Conservation (phyloP, 2,888 invertebrate species). For the Drosophila colorata region DNA sequence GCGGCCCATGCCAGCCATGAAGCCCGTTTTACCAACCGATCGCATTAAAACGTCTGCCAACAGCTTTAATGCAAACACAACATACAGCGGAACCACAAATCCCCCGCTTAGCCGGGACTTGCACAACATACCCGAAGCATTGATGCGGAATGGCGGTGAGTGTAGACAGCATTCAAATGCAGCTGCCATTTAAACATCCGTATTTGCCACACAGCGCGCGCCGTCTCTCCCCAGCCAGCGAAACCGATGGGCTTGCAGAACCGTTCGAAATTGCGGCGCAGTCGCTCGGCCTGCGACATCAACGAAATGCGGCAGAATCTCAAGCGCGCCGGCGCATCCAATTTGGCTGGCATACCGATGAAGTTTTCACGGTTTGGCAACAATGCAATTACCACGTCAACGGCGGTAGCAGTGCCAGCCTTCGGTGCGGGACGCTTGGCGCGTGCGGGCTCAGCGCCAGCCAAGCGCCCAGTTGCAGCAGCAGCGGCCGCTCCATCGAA, state of each 20-base stretch:
- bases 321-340: slow-evolving; percentile 79
- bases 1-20: slow-evolving; percentile 69
- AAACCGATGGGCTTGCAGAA: slow-evolving; percentile 24
- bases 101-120: slow-evolving; percentile 58
- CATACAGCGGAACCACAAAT: slow-evolving; percentile 50
- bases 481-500: slow-evolving; percentile 1
- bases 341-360: slow-evolving; percentile 76
- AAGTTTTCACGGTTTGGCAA: slow-evolving; percentile 71
- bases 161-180: background rate
- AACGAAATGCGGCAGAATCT: slow-evolving; percentile 56
- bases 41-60: slow-evolving; percentile 74
- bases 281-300: slow-evolving; percentile 81
- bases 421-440: background rate
- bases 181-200: background rate
- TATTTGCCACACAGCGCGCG: slow-evolving; percentile 59
- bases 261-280: slow-evolving; percentile 77
- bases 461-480: slow-evolving; percentile 16
- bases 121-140: slow-evolving; percentile 51
- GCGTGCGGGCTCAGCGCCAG: slow-evolving; percentile 11
- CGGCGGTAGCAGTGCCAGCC: slow-evolving; percentile 2
- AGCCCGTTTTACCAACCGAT: slow-evolving; percentile 81
- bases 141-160: slow-evolving; percentile 67
- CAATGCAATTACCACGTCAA: slow-evolving; percentile 2
- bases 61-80: slow-evolving; percentile 31
- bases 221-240: slow-evolving; percentile 76